Evolutionary conservation across 2,888 invertebrate species (phyloP).

Genomic region (Acleris literana): DNA sequence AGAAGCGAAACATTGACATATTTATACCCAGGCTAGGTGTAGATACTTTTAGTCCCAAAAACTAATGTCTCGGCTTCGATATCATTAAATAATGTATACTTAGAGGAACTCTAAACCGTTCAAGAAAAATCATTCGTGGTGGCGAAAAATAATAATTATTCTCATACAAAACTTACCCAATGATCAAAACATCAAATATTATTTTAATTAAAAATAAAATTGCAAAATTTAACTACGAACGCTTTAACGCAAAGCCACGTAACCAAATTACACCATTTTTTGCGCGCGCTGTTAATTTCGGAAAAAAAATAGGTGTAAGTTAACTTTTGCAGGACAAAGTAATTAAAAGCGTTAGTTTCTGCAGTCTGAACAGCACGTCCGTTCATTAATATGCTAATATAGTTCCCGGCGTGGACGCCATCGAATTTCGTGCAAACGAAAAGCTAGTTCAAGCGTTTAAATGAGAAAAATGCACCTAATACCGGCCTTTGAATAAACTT

Average conservation of each 20-base stretch:
- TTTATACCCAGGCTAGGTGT: too few species aligned
- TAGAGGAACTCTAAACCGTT: too few species aligned
- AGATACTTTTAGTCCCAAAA: too few species aligned
- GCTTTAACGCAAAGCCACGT: not conserved
- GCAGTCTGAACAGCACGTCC: conserved; percentile 34
- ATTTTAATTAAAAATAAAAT: not conserved
- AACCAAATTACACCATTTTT: not conserved
- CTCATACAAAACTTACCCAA: not conserved
- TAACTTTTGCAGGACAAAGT: conserved; percentile 36
- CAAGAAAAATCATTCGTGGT: too few species aligned
- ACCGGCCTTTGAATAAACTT: conserved; percentile 22
- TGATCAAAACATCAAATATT: not conserved
- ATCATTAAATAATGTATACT: too few species aligned
- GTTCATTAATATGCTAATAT: conserved; percentile 43
- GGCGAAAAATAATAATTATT: too few species aligned
- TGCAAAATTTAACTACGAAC: too few species aligned
- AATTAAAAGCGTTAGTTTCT: conserved; percentile 33
- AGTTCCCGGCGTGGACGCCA: conserved; percentile 34
- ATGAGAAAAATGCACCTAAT: conserved; percentile 21
- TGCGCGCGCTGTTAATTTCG: not conserved
- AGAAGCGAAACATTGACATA: too few species aligned
- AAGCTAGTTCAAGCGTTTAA: conserved; percentile 10
- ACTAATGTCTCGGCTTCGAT: too few species aligned
- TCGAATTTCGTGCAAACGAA: conserved; percentile 33
- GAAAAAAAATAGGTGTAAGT: conserved; percentile 33